Evolutionary conservation across 2,113 vertebrate species (phyloP).

Genomic region (Sorex fumeus): DNA sequence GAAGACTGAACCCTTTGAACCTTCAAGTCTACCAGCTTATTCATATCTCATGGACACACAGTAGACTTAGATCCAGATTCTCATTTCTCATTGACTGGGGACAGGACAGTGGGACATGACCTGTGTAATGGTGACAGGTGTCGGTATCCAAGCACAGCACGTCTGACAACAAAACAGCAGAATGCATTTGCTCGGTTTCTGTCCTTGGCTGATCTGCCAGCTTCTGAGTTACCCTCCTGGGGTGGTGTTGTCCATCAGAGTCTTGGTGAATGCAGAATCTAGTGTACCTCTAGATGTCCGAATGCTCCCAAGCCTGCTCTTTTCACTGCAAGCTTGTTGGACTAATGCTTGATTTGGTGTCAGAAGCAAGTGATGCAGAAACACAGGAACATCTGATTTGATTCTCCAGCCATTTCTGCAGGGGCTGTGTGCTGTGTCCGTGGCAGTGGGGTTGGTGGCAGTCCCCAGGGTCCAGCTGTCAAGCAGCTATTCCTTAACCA

Average conservation of each 20-base stretch:
- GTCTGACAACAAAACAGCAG: neutral
- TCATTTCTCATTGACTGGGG: neutral
- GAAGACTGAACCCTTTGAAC: neutral
- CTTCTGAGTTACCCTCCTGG: neutral
- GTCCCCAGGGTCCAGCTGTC: neutral
- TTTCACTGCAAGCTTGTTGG: neutral
- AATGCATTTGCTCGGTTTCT: neutral
- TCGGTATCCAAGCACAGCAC: neutral
- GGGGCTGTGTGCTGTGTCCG: neutral
- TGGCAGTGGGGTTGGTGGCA: neutral
- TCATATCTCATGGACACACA: neutral
- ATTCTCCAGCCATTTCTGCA: neutral
- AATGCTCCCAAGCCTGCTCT: neutral
- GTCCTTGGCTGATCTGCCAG: neutral
- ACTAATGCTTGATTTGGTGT: constrained; percentile 10
- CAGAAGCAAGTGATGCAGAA: constrained; percentile 32
- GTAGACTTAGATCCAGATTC: neutral
- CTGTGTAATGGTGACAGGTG: neutral
- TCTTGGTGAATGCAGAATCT: neutral
- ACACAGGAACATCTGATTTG: neutral
- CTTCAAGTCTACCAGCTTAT: neutral
- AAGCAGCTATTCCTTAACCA: no score
- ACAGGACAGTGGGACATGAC: neutral
- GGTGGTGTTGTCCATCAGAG: neutral
- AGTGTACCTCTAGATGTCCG: neutral